These are phyloP conservation scores for Machimus rusticus DNA, from an alignment of 2,888 invertebrate genomes.

Conservation along the genomic window DNA sequence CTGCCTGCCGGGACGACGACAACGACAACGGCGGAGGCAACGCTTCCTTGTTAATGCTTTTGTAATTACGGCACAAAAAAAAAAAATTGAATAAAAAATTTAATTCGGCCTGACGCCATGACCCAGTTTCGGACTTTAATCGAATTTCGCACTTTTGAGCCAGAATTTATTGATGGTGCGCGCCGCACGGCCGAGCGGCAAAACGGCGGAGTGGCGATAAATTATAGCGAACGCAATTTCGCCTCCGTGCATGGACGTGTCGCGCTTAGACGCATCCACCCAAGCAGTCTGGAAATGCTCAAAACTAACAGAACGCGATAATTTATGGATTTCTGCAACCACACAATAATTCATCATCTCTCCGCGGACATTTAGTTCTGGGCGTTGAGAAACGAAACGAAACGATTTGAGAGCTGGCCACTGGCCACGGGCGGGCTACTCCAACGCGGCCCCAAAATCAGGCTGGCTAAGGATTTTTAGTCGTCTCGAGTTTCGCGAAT, in stretches of 20 bases:
- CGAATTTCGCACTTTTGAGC: constrained; percentile 22
- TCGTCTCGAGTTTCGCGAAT: background rate
- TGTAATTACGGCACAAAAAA: constrained; percentile 49
- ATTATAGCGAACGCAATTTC: background rate
- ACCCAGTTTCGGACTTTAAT: constrained; percentile 42
- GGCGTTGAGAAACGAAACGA: constrained; percentile 5
- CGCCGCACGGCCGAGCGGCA: background rate
- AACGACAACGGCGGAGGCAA: background rate
- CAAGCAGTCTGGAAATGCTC: constrained; percentile 22
- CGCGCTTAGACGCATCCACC: constrained; percentile 17
- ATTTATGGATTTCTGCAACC: constrained; percentile 39
- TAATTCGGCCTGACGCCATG: constrained; percentile 47
- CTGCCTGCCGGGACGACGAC: background rate
- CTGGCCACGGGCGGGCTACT: background rate
- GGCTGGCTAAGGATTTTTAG: background rate
- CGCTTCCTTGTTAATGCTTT: constrained; percentile 26
- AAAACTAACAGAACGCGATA: background rate
- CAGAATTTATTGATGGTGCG: background rate
- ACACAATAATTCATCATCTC: constrained; percentile 31
- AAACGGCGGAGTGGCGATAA: constrained; percentile 15
- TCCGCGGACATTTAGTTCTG: background rate
- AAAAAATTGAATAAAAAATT: constrained; percentile 57
- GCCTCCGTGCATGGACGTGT: background rate
- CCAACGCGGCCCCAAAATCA: background rate
- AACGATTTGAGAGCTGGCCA: background rate